Conservation (phyloP, 1,140 invertebrate species). For the Mya arenaria region DNA sequence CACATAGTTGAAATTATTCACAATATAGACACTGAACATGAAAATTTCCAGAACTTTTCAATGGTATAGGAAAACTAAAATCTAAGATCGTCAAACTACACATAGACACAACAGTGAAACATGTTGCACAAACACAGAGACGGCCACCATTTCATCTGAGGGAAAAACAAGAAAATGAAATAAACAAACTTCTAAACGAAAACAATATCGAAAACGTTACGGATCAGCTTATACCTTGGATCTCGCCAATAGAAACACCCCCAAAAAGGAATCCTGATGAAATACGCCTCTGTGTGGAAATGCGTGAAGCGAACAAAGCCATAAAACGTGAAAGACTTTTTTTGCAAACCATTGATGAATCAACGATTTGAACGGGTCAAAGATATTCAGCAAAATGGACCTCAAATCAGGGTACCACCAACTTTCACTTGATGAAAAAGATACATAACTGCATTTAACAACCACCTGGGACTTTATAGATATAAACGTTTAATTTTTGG, state of each 20-base stretch:
- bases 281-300: conserved; percentile 73
- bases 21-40: background rate
- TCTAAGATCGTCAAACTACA: conserved; percentile 61
- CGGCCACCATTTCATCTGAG: conserved; percentile 60
- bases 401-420: conserved; percentile 66
- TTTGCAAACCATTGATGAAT: conserved; percentile 71
- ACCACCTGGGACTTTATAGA: no score
- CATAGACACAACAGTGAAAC: conserved; percentile 60
- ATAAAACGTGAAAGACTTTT: conserved; percentile 68
- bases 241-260: background rate
- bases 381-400: conserved; percentile 71
- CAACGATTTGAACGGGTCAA: conserved; percentile 64
- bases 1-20: background rate
- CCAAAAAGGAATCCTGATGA: conserved; percentile 61
- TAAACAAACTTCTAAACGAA: conserved; percentile 56
- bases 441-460: no score
- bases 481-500: no score
- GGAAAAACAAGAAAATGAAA: conserved; percentile 54
- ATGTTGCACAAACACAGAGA: conserved; percentile 53
- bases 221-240: background rate
- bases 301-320: conserved; percentile 68
- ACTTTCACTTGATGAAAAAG: no score
- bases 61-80: conserved; percentile 65
- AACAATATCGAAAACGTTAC: conserved; percentile 47
- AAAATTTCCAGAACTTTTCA: conserved; percentile 36